phyloP scores from a whole-genome alignment of 2,113 vertebrate species.

The Pelodiscus sinensis region DNA sequence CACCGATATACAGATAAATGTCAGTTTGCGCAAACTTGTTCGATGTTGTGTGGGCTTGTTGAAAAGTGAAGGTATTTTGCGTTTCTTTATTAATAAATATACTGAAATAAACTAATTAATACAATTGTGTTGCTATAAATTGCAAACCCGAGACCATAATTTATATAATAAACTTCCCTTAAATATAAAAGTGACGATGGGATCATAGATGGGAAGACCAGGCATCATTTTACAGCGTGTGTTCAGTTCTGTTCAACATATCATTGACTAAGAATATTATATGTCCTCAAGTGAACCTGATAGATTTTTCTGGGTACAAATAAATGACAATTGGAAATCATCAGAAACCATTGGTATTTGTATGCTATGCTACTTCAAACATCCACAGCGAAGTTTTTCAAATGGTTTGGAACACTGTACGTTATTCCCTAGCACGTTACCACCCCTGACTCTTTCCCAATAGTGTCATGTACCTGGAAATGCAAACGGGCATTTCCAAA shows the following conservation, averaged over 20 bases:
- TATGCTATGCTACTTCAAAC: conserved; percentile 18
- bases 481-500: background rate
- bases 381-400: conserved; percentile 24
- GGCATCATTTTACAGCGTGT: conserved; percentile 58
- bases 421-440: background rate
- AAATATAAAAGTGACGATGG: conserved; percentile 3
- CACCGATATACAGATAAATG: conserved; percentile 33
- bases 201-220: conserved; percentile 47
- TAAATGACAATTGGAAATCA: conserved; percentile 54
- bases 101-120: conserved; percentile 57
- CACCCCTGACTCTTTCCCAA: background rate
- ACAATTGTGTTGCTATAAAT: conserved; percentile 60
- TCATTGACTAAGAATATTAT: conserved; percentile 53
- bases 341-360: conserved; percentile 43
- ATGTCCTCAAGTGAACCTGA: conserved; percentile 46
- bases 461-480: background rate
- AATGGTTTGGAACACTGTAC: background rate
- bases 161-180: conserved; percentile 39
- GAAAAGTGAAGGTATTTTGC: conserved; percentile 33
- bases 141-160: conserved; percentile 59
- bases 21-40: background rate
- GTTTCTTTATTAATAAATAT: conserved; percentile 41
- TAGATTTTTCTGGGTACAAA: conserved; percentile 46
- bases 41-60: conserved; percentile 27
- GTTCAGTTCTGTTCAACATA: conserved; percentile 38